Base-by-base conservation (phyloP, 2,113 vertebrate genomes). In the Phalacrocorax brasilianus region DNA sequence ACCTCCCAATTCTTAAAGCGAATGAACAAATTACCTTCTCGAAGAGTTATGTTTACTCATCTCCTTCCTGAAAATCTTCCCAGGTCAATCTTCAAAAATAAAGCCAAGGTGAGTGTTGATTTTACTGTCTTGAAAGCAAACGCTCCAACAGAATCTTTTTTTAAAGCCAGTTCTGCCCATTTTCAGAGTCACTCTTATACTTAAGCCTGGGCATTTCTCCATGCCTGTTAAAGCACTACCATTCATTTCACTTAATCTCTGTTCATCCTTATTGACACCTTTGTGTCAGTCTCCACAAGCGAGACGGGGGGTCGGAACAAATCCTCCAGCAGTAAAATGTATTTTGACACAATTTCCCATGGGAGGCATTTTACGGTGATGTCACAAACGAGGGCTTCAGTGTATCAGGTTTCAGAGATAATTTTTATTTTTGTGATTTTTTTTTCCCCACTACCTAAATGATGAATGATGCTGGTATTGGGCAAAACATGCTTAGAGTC, bases 41-140 rank as follows among this genome's bases (percentile, higher is more conserved):
- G 26, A 75, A 97, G 96, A 90, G 7, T 95, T 58, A 91, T 96
- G 3, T 5, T 12, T 28, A 94, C 94, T 44, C 56, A 93, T 85
- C 91, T 96, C 5, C 8, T 6, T 63, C 97, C 96, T 65, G 83
- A 95, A 53, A 86, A 94, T 33, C 91, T 97, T 55, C 95, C 96
- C 24, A 61, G 8, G 2, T 97, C 95, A 20, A 5, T 97, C 67
- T 91, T 97, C 32, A 33, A 75, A 81, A 94, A 32, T 18, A 95
- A 96, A 75, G 61, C 56, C 49, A 97, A 96, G 79, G 96, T 97
- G 63, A 95, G 94, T 92, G 35, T 16, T 83, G 15, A 47, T 78
- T 93, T 53, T 50, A 75, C 70, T 62, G 5, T 56, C 52, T n/a
- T 44, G 38, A 86, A 84, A 74, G 18, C 15, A 82, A 68, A 61